Evolutionary conservation across 1,140 invertebrate species (phyloP).

Genomic region (Leptinotarsa undecemlineata): DNA sequence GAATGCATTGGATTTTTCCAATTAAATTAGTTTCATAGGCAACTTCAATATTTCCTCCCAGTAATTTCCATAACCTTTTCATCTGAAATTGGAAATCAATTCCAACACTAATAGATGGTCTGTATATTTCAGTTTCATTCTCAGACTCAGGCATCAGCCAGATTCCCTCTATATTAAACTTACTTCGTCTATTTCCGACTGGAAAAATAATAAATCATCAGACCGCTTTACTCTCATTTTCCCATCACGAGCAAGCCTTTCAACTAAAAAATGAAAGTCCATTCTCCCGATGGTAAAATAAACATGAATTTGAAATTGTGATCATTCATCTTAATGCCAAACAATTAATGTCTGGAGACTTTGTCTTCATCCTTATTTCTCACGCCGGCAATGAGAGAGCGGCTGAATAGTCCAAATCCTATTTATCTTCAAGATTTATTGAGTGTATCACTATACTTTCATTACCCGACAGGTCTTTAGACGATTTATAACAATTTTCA

Average conservation of each 20-base stretch:
- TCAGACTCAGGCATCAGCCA: not conserved
- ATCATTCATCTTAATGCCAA: conserved; percentile 45
- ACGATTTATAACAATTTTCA: conserved; percentile 40
- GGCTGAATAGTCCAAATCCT: conserved; percentile 20
- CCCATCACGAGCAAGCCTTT: not conserved
- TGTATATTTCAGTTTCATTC: too few species aligned
- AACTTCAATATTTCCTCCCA: too few species aligned
- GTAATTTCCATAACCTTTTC: too few species aligned
- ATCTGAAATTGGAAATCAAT: too few species aligned
- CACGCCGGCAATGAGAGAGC: conserved; percentile 45
- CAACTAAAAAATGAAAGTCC: conserved; percentile 18
- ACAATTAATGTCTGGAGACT: conserved; percentile 47
- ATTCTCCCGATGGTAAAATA: conserved; percentile 5
- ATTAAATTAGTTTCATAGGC: too few species aligned
- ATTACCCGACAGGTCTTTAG: conserved; percentile 39
- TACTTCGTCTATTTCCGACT: conserved; percentile 2
- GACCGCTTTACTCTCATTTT: not conserved
- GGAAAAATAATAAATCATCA: conserved; percentile 9
- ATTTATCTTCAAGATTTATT: conserved; percentile 48
- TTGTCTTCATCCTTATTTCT: conserved; percentile 48
- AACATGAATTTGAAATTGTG: conserved; percentile 19
- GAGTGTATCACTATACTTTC: conserved; percentile 39
- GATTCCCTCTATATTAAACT: not conserved
- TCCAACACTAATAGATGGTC: too few species aligned
- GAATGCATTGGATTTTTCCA: too few species aligned